Conservation (phyloP, 2,888 invertebrate species). For the Coelopa pilipes region DNA sequence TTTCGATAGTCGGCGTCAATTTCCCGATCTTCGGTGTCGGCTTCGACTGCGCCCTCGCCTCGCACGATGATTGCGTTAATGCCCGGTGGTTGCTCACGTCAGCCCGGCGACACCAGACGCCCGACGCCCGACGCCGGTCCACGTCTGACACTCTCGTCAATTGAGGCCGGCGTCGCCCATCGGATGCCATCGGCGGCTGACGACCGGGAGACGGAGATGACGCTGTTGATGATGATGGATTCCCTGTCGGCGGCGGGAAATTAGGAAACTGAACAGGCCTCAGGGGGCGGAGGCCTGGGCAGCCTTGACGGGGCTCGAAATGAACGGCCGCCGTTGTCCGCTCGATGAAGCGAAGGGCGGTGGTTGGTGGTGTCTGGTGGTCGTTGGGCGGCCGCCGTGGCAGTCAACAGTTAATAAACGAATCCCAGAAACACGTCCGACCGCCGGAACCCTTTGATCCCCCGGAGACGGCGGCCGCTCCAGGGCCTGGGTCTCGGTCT, state of each 20-base stretch:
- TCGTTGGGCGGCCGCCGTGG: too few species aligned
- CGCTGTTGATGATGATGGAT: constrained; percentile 26
- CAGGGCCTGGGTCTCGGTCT: too few species aligned
- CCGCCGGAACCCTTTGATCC: too few species aligned
- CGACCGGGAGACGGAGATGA: not conserved
- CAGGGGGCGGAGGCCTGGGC: too few species aligned
- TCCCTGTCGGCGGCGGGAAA: constrained; percentile 7
- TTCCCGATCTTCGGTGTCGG: constrained; percentile 14
- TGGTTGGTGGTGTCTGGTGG: too few species aligned
- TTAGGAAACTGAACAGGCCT: not conserved
- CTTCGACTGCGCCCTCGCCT: not conserved
- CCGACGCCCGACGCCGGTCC: not conserved
- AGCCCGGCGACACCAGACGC: not conserved
- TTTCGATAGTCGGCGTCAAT: constrained; percentile 27
- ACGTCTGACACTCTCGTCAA: too few species aligned
- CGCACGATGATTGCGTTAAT: constrained; percentile 11
- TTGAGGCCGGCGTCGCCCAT: not conserved
- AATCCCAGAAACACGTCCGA: too few species aligned
- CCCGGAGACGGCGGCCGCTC: too few species aligned
- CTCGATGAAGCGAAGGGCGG: too few species aligned
- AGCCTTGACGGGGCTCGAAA: too few species aligned
- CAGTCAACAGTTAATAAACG: too few species aligned
- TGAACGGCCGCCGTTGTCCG: too few species aligned
- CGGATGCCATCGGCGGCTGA: constrained; percentile 14
- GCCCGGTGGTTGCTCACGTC: not conserved